Percentiles rank a stretch among this genome's conserved stretches.
phyloP scores from a whole-genome alignment of 2,113 vertebrate species.

The Diadophis punctatus region DNA sequence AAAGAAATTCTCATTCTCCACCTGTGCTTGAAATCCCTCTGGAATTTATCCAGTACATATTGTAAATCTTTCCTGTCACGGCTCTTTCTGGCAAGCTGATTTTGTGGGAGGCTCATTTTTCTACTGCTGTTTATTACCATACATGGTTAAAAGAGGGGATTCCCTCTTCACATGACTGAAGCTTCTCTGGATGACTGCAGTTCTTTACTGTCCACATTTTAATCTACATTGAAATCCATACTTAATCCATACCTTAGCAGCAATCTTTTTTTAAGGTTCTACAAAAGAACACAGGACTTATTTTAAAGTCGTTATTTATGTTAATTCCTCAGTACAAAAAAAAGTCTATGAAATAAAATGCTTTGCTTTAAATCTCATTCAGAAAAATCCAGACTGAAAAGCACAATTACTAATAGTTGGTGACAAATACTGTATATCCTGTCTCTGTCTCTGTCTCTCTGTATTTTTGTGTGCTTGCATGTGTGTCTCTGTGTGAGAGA shows the following conservation, averaged over 20 bases:
- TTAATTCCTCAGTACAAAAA: neutral
- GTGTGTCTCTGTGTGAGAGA: neutral
- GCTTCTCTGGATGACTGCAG: conserved; percentile 22
- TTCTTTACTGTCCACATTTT: neutral
- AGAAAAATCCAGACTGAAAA: neutral
- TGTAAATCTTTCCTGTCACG: conserved; percentile 35
- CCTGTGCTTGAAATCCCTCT: conserved; percentile 26
- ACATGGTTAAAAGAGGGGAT: conserved; percentile 6
- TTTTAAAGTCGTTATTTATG: neutral
- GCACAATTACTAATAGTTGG: neutral
- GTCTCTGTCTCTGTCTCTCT: too few species aligned
- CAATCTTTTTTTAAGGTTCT: neutral
- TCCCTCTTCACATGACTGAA: conserved; percentile 5
- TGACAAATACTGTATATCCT: neutral
- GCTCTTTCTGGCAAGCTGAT: neutral
- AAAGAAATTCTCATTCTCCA: conserved; percentile 33
- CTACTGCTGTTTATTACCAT: conserved; percentile 33
- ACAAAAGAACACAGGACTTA: neutral
- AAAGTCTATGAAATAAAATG: neutral
- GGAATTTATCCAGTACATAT: conserved; percentile 32
- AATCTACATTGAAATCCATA: conserved; percentile 5
- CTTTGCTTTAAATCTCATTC: conserved; percentile 4
- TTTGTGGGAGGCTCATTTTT: conserved; percentile 12
- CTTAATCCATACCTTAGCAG: neutral
- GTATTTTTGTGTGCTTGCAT: neutral